phyloP scores from a whole-genome alignment of 2,113 vertebrate genomes.

The Microtus montanus region DNA sequence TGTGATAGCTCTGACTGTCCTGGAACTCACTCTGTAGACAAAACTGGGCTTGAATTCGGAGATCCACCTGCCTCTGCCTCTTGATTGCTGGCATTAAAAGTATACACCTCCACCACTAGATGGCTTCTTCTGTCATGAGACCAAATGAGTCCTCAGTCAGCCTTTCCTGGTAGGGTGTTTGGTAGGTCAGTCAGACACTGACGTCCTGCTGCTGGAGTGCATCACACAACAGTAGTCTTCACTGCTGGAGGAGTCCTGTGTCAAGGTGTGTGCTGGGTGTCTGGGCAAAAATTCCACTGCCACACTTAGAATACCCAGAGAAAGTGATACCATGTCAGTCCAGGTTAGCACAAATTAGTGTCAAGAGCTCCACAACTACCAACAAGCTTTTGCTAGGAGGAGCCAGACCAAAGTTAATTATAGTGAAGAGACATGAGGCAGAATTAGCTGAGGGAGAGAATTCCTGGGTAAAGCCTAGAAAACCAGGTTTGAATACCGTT shows the following conservation, averaged over 20 bases:
- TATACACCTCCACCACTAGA: not conserved
- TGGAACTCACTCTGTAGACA: not conserved
- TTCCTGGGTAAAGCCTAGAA: not conserved
- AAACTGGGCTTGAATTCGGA: not conserved
- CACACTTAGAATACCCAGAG: not conserved
- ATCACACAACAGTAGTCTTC: not conserved
- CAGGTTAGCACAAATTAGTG: not conserved
- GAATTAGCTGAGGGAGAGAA: not conserved
- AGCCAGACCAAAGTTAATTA: not conserved
- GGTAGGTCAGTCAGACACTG: not conserved
- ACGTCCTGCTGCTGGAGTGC: not conserved
- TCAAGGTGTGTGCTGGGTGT: not conserved
- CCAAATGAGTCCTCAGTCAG: not conserved
- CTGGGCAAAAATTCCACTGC: rapidly evolving
- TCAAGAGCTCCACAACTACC: not conserved
- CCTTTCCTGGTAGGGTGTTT: not conserved
- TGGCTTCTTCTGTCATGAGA: not conserved
- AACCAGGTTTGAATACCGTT: not conserved
- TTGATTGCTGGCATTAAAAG: not conserved
- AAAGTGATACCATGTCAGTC: not conserved
- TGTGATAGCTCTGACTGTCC: not conserved
- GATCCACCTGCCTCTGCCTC: not conserved
- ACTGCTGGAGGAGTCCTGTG: not conserved
- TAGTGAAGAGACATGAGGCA: no score
- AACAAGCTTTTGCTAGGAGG: not conserved